These are phyloP conservation scores for Crotalus helleri DNA, from an alignment of 2,113 vertebrate species.

Conservation along the genomic window DNA sequence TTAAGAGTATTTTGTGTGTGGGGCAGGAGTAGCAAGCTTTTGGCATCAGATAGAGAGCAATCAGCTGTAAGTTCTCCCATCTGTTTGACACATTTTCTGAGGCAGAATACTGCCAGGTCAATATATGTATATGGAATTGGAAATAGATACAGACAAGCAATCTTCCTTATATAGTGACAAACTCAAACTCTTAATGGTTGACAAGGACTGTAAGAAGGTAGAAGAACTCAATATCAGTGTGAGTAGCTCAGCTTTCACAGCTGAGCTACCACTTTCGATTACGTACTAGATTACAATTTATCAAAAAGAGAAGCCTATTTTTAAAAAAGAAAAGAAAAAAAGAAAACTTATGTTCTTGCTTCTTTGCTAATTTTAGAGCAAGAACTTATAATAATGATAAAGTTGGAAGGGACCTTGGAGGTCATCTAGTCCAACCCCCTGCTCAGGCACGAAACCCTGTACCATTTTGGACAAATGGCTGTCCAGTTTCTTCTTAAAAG, in stretches of 20 bases:
- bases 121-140: not conserved
- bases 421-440: too few species aligned
- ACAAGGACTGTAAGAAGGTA: not conserved
- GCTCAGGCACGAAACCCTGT: too few species aligned
- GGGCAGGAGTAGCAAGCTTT: not conserved
- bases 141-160: not conserved
- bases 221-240: not conserved
- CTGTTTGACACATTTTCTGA: not conserved
- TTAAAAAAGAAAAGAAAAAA: not conserved
- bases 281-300: not conserved
- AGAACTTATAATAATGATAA: not conserved
- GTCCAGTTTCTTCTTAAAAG: too few species aligned
- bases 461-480: too few species aligned
- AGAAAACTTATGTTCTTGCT: not conserved
- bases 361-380: not conserved
- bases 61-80: not conserved
- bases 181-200: not conserved
- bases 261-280: not conserved
- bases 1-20: not conserved
- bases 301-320: not conserved
- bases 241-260: not conserved
- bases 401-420: too few species aligned
- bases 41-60: not conserved
- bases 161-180: not conserved
- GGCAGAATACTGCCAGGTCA: not conserved